phyloP scores from a whole-genome alignment of 2,113 vertebrate species.

The Chaenogobius annularis region DNA sequence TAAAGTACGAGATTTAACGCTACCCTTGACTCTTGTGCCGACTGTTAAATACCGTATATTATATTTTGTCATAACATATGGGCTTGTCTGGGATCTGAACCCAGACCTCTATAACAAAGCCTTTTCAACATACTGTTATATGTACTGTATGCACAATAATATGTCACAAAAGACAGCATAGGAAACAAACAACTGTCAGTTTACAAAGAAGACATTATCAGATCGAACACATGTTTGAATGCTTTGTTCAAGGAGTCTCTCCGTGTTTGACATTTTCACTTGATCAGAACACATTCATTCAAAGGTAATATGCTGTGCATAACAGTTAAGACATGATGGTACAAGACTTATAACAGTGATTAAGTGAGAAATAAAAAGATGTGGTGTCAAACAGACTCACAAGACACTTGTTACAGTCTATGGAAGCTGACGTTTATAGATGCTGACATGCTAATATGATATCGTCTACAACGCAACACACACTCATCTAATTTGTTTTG shows the following conservation, averaged over 20 bases:
- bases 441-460: constrained; percentile 2
- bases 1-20: too few relatives aligned
- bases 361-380: constrained; percentile 4
- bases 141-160: too few relatives aligned
- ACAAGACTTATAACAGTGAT: too few relatives aligned
- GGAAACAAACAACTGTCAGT: too few relatives aligned
- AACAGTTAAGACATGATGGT: not conserved
- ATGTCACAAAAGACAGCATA: too few relatives aligned
- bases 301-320: not conserved
- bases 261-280: not conserved
- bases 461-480: not conserved
- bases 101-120: too few relatives aligned
- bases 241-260: not conserved
- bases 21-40: too few relatives aligned
- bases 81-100: too few relatives aligned
- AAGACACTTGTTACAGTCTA: not conserved
- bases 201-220: too few relatives aligned
- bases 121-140: too few relatives aligned
- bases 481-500: constrained; percentile 4
- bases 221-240: not conserved
- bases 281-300: not conserved
- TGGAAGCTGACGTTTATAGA: constrained; percentile 8
- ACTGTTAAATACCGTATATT: too few relatives aligned
- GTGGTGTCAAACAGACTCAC: not conserved
- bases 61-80: too few relatives aligned